phyloP scores from a whole-genome alignment of 2,113 vertebrate species.

The Anoplopoma fimbria region DNA sequence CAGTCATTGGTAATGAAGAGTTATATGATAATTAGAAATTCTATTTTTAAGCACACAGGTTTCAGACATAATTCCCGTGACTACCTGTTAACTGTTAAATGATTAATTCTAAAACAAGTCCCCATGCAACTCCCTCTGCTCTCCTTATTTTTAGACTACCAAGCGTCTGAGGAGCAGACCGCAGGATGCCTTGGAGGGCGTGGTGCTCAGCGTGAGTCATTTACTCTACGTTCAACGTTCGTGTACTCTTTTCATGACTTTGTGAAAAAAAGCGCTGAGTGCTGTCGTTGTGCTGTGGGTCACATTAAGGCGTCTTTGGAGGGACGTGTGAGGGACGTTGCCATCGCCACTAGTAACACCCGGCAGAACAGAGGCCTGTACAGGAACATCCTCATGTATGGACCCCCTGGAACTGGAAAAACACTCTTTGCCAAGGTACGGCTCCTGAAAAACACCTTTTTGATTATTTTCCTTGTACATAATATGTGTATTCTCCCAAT shows the following conservation, averaged over 20 bases:
- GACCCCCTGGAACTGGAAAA: slow-evolving; percentile 92
- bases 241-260: neutral
- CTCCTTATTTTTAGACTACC: slow-evolving; percentile 77
- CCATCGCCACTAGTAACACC: slow-evolving; percentile 91
- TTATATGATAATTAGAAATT: neutral
- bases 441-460: neutral
- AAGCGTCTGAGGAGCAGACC: slow-evolving; percentile 87
- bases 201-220: slow-evolving; percentile 90
- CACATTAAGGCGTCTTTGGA: slow-evolving; percentile 88
- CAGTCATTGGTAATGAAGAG: neutral
- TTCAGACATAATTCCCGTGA: neutral
- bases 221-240: neutral
- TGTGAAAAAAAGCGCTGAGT: neutral
- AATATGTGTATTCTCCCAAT: too few species aligned
- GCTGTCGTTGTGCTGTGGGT: neutral
- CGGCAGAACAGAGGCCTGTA: slow-evolving; percentile 89
- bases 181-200: slow-evolving; percentile 91
- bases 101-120: neutral
- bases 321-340: slow-evolving; percentile 91
- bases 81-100: neutral
- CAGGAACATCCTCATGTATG: slow-evolving; percentile 91
- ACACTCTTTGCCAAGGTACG: slow-evolving; percentile 92
- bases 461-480: neutral
- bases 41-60: neutral
- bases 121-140: neutral